Base-by-base conservation (phyloP, 1,140 invertebrate species). In the Plutomurus gul region DNA sequence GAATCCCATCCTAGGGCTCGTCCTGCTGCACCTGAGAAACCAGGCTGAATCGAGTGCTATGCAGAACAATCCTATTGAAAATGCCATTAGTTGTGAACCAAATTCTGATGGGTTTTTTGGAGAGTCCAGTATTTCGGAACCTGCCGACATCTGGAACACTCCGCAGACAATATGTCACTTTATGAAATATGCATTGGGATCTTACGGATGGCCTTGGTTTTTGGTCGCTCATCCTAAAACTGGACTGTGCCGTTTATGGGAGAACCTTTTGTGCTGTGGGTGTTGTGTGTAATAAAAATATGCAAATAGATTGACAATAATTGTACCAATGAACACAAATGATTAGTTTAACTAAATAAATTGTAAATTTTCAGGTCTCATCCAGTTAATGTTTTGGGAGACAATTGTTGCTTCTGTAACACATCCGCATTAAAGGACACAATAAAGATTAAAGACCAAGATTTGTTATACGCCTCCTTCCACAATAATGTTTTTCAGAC, bases 391-490 rank as follows among this genome's bases (percentile, higher is more conserved):
- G 91, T 96, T 10, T 88, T 91, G 10, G 92, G 94, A 77, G 95
- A 96, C 87, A 97, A 97, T 87, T 96, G 94, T 86, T 97, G 95
- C 85, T 87, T 94, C 79, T 97, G 95, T 87, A 91, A 95, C 87
- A 91, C 94, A 33, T 93, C 94, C 18, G 94, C 93, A 36, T 90
- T 96, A 20, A 92, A 92, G 85, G 90, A 92, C 78, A 89, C 94
- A 76, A 94, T 93, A 3, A 90, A 91, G 80, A 84, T 95, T 13
- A 85, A 90, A 0, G 90, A 93, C 25, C 91, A 94, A 80, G 93
- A 96, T 86, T 92, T 97, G 82, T 87, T 96, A 16, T 95, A 93
- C 85, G 81, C 81, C 0, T 81, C 82, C 8, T 84, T 84, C 76
- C 36, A 56, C 7, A 84, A 84, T 51, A 16, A 80, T 22, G 36